phyloP scores from a whole-genome alignment of 2,888 invertebrate species.

The Aethes cnicana region DNA sequence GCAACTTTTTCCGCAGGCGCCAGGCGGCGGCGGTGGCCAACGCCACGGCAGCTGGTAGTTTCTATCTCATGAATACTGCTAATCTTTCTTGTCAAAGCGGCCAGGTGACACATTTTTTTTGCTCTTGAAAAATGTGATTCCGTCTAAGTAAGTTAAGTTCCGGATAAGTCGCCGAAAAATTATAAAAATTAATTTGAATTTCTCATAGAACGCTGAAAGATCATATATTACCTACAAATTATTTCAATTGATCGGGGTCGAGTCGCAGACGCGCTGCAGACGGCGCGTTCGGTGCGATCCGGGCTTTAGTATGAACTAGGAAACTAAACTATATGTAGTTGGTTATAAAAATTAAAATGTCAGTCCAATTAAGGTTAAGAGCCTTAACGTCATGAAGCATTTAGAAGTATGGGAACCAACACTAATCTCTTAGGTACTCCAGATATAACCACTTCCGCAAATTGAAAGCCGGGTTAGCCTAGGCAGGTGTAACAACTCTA shows the following conservation, averaged over 20 bases:
- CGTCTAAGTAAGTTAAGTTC: too few relatives aligned
- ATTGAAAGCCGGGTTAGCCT: constrained; percentile 2
- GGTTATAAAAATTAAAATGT: neutral
- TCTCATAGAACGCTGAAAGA: too few relatives aligned
- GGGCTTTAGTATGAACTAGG: too few relatives aligned
- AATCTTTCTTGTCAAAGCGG: constrained; percentile 42
- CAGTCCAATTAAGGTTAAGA: neutral
- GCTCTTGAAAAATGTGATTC: constrained; percentile 27
- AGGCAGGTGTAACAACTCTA: neutral
- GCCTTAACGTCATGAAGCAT: neutral
- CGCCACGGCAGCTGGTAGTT: constrained; percentile 48
- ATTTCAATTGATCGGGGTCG: too few relatives aligned
- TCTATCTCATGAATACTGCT: constrained; percentile 66
- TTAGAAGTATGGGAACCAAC: constrained; percentile 7
- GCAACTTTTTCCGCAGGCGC: constrained; percentile 68
- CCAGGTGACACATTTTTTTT: constrained; percentile 35
- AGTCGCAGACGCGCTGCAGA: too few relatives aligned
- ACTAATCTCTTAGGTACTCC: constrained; percentile 43
- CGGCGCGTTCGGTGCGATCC: too few relatives aligned
- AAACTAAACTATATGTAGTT: too few relatives aligned
- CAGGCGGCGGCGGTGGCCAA: constrained; percentile 49
- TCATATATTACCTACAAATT: too few relatives aligned
- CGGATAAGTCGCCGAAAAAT: too few relatives aligned
- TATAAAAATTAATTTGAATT: too few relatives aligned
- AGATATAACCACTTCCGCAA: constrained; percentile 21